Base-by-base conservation (phyloP, 1,140 invertebrate species). In the Drosophila obscura region DNA sequence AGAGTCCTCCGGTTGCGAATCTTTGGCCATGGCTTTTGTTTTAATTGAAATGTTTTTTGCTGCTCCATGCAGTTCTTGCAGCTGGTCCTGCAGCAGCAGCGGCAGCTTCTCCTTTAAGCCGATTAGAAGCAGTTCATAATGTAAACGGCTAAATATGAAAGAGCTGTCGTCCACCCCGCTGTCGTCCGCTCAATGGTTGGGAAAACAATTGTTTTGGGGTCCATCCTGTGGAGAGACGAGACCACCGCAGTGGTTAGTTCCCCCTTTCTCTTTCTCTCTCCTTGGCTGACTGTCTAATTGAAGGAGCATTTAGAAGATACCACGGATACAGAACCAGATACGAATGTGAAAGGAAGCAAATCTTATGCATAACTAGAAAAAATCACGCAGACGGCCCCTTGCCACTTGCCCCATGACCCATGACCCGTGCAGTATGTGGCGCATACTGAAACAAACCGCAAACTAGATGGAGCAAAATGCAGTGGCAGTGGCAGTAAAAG, bases 21-120 rank as follows among this genome's bases (percentile, higher is more conserved):
- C 64, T 69, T 82, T 65, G 72, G 64, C 66, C 68, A 81, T 74
- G 72, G 69, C 65, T 82, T 69, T 85, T 78, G 82, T 75, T 87
- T 82, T 85, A 85, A 85, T 85, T 87, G 82, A 77, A 85, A 84
- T 85, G 81, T 75, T 87, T 87, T 87, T 82, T 81, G 63, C 69
- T 68, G 35, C 65, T 80, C 48, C 53, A 44, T 39, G 31, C 31
- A 35, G 31, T 35, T 9, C 39, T 68, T 46, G 58, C 26, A 52
- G 53, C 16, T 45, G 31, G 9, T 52, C 52, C 15, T 49, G 45
- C 28, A 53, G 51, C 49, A 35, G 57, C 41, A 51, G 31, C 65
- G 1, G 52, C 52, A 41, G 72, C 56, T 73, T 58, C 71, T 61
- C 60, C 46, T 61, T 67, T 88, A 87, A 87, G 82, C 75, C 83